Evolutionary conservation across 1,140 invertebrate species (phyloP), one percentile per base, ranked within the genome.

Genomic region (Holcopasites calliopsidis): DNA sequence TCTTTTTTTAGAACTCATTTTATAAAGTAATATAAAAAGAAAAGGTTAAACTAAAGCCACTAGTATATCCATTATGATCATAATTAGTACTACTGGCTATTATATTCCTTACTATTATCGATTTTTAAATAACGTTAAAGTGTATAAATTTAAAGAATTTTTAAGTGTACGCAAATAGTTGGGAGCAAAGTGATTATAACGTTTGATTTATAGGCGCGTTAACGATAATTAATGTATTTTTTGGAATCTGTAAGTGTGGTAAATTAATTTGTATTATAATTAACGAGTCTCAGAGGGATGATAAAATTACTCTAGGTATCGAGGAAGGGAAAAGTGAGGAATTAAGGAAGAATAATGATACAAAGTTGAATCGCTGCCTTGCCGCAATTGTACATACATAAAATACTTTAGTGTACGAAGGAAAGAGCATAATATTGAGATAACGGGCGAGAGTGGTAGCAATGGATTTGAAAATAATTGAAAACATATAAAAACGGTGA

Each of bases 201-300:
- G 69, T 79, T 82, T 80, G 52, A 70, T 84, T 84, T 82, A 74
- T 84, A 80, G 62, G 38, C 47, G 57, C 57, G 55, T 82, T 72
- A 76, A 73, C 57, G 54, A 76, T 83, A 80, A 84, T 85, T 74
- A 76, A 82, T 85, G 69, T 70, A 78, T 85, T 86, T 84, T 75
- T 83, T 83, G 76, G 23, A 64, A 79, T 85, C 77, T 71, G 80
- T 88, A 82, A 86, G 66, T 78, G 76, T 72, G 75, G 79, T 87
- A 84, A 88, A 88, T 88, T 85, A 85, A 86, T 88, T 85, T 85
- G 79, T 86, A 81, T 86, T 66, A 74, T 74, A 66, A 86, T 83
- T 81, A 88, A 87, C 77, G 84, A 87, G 83, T 86, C 86, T 88
- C 87, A 84, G 79, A 86, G 76, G 73, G 76, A 83, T 86, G 82